A percentile compares a stretch with the other conserved stretches of the same genome.
phyloP scores from a whole-genome alignment of 1,140 invertebrate genomes.

The Nomia melanderi region DNA sequence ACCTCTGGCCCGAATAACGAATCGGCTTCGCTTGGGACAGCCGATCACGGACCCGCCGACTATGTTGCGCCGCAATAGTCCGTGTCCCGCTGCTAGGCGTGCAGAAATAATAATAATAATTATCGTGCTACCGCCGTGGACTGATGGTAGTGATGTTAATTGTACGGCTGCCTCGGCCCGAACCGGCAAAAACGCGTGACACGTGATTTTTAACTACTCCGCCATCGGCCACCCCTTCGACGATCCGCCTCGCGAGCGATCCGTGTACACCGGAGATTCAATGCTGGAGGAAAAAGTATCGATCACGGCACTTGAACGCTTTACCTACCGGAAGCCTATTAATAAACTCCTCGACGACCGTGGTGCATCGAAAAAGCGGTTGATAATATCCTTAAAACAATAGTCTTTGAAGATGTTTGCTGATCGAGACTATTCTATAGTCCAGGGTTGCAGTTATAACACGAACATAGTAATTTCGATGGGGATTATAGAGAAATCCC shows the following conservation, averaged over 20 bases:
- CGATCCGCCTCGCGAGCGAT: neutral
- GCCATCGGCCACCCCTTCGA: neutral
- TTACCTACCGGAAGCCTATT: too few species aligned
- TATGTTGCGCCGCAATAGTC: conserved; percentile 31
- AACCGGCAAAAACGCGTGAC: neutral
- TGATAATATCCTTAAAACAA: too few species aligned
- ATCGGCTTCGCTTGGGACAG: conserved; percentile 46
- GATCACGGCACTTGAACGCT: neutral
- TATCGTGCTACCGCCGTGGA: conserved; percentile 47
- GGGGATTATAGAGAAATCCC: too few species aligned
- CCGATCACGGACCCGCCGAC: conserved; percentile 20
- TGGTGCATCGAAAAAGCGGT: too few species aligned
- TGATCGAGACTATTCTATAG: too few species aligned
- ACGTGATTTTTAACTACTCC: conserved; percentile 3
- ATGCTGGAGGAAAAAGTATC: neutral
- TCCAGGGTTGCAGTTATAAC: too few species aligned
- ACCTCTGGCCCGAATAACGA: conserved; percentile 59
- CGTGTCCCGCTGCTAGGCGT: neutral
- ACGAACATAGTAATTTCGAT: too few species aligned
- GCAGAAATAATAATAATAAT: conserved; percentile 60
- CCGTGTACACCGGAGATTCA: neutral
- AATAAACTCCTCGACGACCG: too few species aligned
- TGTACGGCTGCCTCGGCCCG: conserved; percentile 8
- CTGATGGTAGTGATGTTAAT: conserved; percentile 44
- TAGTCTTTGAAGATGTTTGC: too few species aligned